phyloP scores from a whole-genome alignment of 1,140 invertebrate species.

The Paraescarpia echinospica region DNA sequence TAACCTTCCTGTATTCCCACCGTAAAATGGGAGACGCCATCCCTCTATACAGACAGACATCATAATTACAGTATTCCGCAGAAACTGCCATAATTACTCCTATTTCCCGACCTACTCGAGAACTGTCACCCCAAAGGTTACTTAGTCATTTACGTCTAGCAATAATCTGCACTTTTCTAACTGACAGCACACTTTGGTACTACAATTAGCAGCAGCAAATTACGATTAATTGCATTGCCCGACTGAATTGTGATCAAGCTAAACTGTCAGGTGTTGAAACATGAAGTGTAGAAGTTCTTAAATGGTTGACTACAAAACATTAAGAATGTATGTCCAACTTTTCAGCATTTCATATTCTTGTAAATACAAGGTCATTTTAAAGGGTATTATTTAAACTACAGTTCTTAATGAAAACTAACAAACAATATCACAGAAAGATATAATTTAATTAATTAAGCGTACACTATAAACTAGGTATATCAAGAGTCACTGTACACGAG shows the following conservation, averaged over 20 bases:
- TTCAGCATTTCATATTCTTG: too few species aligned
- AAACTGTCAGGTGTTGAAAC: neutral
- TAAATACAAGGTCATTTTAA: neutral
- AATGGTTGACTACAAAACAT: neutral
- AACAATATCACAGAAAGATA: neutral
- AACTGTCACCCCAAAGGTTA: neutral
- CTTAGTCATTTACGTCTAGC: neutral
- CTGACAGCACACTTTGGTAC: neutral
- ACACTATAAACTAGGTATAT: neutral
- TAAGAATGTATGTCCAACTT: neutral
- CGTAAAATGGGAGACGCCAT: neutral
- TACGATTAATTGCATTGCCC: neutral
- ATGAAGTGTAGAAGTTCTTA: neutral
- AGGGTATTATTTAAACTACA: neutral
- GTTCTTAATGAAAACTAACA: neutral
- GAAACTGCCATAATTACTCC: neutral
- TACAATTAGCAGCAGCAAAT: neutral
- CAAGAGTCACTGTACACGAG: too few species aligned
- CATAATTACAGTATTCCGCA: neutral
- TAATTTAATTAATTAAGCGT: neutral
- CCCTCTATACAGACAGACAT: neutral
- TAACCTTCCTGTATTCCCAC: neutral
- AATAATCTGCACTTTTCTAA: neutral
- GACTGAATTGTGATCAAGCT: neutral
- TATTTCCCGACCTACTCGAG: neutral